Evolutionary conservation across 2,113 vertebrate genomes (phyloP), one percentile per base, ranked within the genome.

Genomic region (Microtus pennsylvanicus): DNA sequence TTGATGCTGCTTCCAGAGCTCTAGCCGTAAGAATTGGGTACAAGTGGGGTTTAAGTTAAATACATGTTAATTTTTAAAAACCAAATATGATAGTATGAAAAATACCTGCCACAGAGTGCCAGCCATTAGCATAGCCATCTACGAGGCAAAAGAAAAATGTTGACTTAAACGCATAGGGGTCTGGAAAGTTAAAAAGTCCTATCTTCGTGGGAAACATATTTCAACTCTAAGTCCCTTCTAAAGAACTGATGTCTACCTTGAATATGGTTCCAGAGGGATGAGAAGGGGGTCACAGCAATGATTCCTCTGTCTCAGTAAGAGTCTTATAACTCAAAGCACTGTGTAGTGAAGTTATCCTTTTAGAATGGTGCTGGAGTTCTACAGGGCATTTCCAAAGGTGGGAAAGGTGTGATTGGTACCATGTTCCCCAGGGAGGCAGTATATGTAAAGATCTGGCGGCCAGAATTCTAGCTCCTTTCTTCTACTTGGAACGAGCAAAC

Each of bases 1-100:
- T 97, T 96, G 90, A 95, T 92, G 92, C 33, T 95, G 72, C 88
- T 96, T 96, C 74, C 92, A 88, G 93, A 94, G 77, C 69, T 97
- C 95, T 97, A 96, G 90, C 83, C 92, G 88, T 72, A 94, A 97
- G 94, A 97, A 97, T 35, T 96, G 88, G 93, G 85, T 93, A 90
- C 72, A 96, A 97, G 93, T 97, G 87, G 90, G 93, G 93, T 92
- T 88, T 69, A 95, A 96, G 92, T 96, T 95, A 96, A 96, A 89
- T 91, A 69, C 63, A 92, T 38, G 90, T 86, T 93, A 92, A 97
- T 95, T 97, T 94, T 76, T 65, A 3, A 94, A 93, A 93, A 81
- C 65, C 47, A 76, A 92, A 89, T 94, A 95, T 33, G 85, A 93
- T 17, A 93, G 81, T 67, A 82, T 90, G 52, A 94, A 95, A 96